These are phyloP conservation scores for Apoderus coryli DNA, from an alignment of 2,888 invertebrate species.

Conservation along the genomic window DNA sequence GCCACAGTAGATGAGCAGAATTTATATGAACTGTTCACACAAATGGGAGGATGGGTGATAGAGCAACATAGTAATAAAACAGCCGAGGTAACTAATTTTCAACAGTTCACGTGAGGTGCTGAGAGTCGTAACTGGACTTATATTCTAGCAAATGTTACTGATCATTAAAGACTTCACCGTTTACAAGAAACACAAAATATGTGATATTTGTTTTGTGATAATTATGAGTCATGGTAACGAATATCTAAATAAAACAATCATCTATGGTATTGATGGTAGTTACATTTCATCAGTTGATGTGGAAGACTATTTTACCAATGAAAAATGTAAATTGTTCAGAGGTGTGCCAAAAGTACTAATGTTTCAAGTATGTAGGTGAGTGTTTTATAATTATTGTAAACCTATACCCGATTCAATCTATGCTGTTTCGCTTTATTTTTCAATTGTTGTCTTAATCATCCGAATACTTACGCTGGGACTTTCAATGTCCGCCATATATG, in stretches of 20 bases:
- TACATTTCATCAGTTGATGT: slow-evolving; percentile 37
- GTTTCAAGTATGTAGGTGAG: slow-evolving; percentile 57
- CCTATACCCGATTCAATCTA: background rate
- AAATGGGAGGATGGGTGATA: slow-evolving; percentile 32
- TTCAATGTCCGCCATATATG: too few species aligned
- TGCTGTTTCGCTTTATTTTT: slow-evolving; percentile 1
- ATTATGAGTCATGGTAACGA: slow-evolving; percentile 52
- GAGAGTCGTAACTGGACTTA: too few species aligned
- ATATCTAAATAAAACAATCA: slow-evolving; percentile 32
- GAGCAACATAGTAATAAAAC: slow-evolving; percentile 12
- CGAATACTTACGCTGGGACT: background rate
- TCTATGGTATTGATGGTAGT: slow-evolving; percentile 43
- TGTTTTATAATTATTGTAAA: slow-evolving; percentile 31
- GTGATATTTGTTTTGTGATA: slow-evolving; percentile 48
- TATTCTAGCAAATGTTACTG: slow-evolving; percentile 31
- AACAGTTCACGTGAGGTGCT: too few species aligned
- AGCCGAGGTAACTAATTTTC: too few species aligned
- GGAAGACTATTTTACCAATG: slow-evolving; percentile 42
- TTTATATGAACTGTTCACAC: slow-evolving; percentile 42
- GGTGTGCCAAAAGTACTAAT: slow-evolving; percentile 56
- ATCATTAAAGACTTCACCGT: slow-evolving; percentile 33
- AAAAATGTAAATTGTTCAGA: slow-evolving; percentile 37
- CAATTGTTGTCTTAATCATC: background rate
- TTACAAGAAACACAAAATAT: slow-evolving; percentile 29
- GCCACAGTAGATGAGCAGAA: slow-evolving; percentile 42